Base-by-base conservation (phyloP, 2,888 invertebrate species). In the Dascillus cervinus region DNA sequence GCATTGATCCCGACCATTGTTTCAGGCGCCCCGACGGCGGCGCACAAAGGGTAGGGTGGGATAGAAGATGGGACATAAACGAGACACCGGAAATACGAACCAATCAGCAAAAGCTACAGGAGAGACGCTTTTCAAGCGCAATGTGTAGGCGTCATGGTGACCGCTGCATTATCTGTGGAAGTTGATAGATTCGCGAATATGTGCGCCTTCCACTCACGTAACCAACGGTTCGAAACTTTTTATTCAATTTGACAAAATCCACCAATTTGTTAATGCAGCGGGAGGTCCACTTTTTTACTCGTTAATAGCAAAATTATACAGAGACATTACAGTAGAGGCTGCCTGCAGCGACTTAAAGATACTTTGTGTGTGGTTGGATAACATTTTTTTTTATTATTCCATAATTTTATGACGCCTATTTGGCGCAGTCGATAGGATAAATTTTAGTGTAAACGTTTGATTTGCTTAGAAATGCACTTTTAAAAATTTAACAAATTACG, bases 41-140 rank as follows among this genome's bases (percentile, higher is more conserved):
- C 41, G 37, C 31, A 22, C 15, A 30, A 39, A 34, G 38, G 38
- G 34, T 34, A 39, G 20, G 35, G 34, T 27, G 32, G 39, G 32
- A 34, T 32, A n/a, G n/a, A n/a, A n/a, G n/a, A n/a, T n/a, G n/a
- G n/a, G n/a, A n/a, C n/a, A n/a, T n/a, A 26, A 43, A 41, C 37
- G 36, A 43, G 45, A 48, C 41, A 51, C 56, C 53, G 56, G 58
- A 58, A 52, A 50, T 54, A 52, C 54, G 48, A 46, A 46, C 56
- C 56, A 58, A 55, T 55, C 52, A 41, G 45, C 33, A 34, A 32
- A 27, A 29, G 39, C 44, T 42, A 39, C 41, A 37, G 47, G 45
- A 46, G 42, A 41, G 37, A 39, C 43, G 41, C 38, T 39, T 32
- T 36, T 26, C 33, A 36, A 39, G 38, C 39, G 30, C 41, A 37